Conservation (phyloP, 2,888 invertebrate species). For the Agrotis clavis region DNA sequence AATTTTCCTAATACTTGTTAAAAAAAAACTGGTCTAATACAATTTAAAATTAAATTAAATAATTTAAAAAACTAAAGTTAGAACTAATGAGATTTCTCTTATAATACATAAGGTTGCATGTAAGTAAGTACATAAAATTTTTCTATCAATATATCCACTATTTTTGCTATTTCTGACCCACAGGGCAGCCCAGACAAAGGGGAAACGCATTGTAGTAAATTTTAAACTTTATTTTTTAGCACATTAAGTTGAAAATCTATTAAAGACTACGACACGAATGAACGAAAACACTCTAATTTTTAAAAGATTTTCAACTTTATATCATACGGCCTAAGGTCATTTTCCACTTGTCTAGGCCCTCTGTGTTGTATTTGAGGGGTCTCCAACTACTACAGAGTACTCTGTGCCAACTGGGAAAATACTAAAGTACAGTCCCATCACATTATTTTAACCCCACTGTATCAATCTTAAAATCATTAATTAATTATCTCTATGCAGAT, state of each 20-base stretch:
- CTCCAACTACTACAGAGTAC: too few relatives aligned
- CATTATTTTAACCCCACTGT: background rate
- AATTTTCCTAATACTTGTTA: background rate
- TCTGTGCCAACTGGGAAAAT: background rate
- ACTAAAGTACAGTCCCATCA: background rate
- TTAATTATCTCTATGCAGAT: too few relatives aligned
- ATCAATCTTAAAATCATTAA: too few relatives aligned
- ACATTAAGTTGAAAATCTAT: too few relatives aligned
- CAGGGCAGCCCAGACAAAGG: too few relatives aligned
- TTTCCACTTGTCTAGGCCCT: too few relatives aligned
- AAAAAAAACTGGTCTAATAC: background rate
- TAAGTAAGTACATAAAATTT: constrained; percentile 62
- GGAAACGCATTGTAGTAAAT: too few relatives aligned
- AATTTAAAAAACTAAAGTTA: constrained; percentile 28
- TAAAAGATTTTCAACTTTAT: too few relatives aligned
- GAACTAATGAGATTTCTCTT: constrained; percentile 62
- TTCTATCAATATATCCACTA: constrained; percentile 5
- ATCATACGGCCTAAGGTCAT: too few relatives aligned
- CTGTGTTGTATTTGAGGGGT: background rate
- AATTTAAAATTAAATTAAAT: background rate
- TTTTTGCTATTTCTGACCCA: background rate
- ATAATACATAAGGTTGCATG: constrained; percentile 38
- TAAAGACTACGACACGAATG: too few relatives aligned
- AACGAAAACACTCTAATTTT: too few relatives aligned
- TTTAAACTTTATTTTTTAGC: too few relatives aligned